Base-by-base conservation (phyloP, 2,888 invertebrate genomes). In the Orthonychiurus folsomi region DNA sequence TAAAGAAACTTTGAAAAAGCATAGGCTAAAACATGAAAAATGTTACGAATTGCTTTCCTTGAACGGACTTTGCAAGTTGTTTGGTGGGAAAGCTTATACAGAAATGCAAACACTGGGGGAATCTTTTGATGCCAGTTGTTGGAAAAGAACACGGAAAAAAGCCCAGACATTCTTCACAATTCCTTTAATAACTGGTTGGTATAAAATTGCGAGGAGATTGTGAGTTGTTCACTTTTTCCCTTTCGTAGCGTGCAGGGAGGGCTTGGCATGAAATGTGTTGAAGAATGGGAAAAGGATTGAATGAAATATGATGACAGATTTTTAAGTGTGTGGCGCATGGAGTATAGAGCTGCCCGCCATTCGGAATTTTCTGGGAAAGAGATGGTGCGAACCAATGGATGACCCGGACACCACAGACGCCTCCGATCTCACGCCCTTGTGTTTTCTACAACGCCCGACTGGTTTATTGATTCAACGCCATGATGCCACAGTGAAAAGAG, bases 381-480 rank as follows among this genome's bases (percentile, higher is more conserved):
- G 66, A 66, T 66, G 72, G 70, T 72, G 70, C 68, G 70, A 72
- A 56, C 72, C 72, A 72, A 72, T 72, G 69, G 70, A 72, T 72
- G 72, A 72, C 72, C 70, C 70, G 70, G 68, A 69, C 70, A 70
- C 72, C 70, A 68, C 70, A 69, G 67, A 72, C 69, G 69, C 69
- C 72, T 70, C 67, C 66, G 67, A 70, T 67, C 70, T 70, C 72
- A 72, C 72, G 72, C 70, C 72, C 69, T 70, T 69, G 70, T 72
- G 72, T 72, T 70, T 68, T 64, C 67, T 68, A 72, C 69, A 65
- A 70, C 72, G 72, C 70, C 69, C 66, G 69, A 69, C 68, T 69
- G 64, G 66, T 72, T 65, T 72, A 72, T 72, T 72, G 72, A 72
- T 72, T 70, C 72, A 70, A 70, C 70, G 66, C 69, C 68, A 69